phyloP scores from a whole-genome alignment of 1,140 invertebrate genomes.

The Drosophila simulans region DNA sequence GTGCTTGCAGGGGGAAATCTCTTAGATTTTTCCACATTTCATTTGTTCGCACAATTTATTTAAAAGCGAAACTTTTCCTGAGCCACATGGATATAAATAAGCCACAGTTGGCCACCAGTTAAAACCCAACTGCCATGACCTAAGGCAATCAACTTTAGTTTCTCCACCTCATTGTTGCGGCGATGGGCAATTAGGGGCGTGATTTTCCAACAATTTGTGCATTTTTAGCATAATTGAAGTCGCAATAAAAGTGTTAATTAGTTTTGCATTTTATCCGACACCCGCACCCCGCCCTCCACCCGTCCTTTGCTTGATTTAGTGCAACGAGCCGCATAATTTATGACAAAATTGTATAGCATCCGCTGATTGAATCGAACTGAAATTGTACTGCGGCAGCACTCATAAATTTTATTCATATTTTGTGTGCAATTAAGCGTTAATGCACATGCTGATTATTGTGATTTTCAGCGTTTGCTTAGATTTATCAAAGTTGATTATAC shows the following conservation, averaged over 20 bases:
- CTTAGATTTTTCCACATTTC: conserved; percentile 44
- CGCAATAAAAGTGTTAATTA: conserved; percentile 81
- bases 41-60: conserved; percentile 68
- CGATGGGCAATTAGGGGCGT: conserved; percentile 79
- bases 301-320: conserved; percentile 68
- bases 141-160: conserved; percentile 55
- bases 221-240: conserved; percentile 81
- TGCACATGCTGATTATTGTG: conserved; percentile 35
- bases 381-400: conserved; percentile 27
- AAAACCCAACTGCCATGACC: conserved; percentile 76
- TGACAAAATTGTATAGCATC: conserved; percentile 68
- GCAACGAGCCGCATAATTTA: conserved; percentile 72
- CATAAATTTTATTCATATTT: conserved; percentile 46
- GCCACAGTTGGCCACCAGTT: conserved; percentile 30
- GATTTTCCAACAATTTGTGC: conserved; percentile 78
- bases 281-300: neutral
- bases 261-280: conserved; percentile 64
- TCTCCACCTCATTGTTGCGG: conserved; percentile 49
- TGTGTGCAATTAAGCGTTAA: conserved; percentile 46
- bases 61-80: conserved; percentile 62
- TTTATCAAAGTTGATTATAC: conserved; percentile 12
- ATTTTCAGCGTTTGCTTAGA: conserved; percentile 15
- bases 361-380: conserved; percentile 60
- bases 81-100: conserved; percentile 62
- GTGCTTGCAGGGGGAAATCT: conserved; percentile 53